Base-by-base conservation (phyloP, 2,113 vertebrate genomes). In the Uropsilus gracilis region DNA sequence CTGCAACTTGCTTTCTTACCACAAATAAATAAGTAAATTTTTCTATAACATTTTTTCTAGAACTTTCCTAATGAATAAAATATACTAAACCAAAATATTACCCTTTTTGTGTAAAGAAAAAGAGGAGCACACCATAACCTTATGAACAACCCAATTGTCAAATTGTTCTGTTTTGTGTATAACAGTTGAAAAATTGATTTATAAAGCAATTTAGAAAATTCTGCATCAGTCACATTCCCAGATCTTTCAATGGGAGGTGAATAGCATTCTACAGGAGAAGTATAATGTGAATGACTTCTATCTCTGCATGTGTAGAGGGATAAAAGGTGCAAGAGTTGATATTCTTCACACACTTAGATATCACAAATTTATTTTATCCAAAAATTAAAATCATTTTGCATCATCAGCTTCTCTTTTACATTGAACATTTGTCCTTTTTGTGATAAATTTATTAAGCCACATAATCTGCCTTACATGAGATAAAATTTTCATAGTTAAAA, bases 391-490 rank as follows among this genome's bases (percentile, higher is more conserved):
- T 87, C 8, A 61, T 55, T n/a, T 30, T 83, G 14, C 86, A 89
- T 73, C 13, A 78, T 22, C 72, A 80, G 17, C 8, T 71, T 30
- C 28, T 78, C n/a, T 92, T 84, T 66, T 77, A 37, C 77, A 66
- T 32, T 64, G 39, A 88, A 64, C 5, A 80, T 82, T 44, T 82
- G 10, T 2, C 82, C 2, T 73, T 28, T 37, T 71, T 32, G 24
- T 48, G 46, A 1, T 50, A 80, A 81, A 75, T 55, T 46, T 50
- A 68, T 68, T 39, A 84, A 86, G 42, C 81, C 30, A 55, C 1
- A 46, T 37, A 53, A 85, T 90, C 4, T 11, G 55, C 24, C 12
- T 90, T 66, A 84, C 92, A 77, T 94, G 32, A 92, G 34, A 63
- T 16, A 76, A 82, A 81, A 34, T 30, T 84, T 55, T 73, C 57